Percentiles rank a stretch among this genome's conserved stretches.
phyloP scores from a whole-genome alignment of 2,797 vertebrate species.

The Champsocephalus esox region DNA sequence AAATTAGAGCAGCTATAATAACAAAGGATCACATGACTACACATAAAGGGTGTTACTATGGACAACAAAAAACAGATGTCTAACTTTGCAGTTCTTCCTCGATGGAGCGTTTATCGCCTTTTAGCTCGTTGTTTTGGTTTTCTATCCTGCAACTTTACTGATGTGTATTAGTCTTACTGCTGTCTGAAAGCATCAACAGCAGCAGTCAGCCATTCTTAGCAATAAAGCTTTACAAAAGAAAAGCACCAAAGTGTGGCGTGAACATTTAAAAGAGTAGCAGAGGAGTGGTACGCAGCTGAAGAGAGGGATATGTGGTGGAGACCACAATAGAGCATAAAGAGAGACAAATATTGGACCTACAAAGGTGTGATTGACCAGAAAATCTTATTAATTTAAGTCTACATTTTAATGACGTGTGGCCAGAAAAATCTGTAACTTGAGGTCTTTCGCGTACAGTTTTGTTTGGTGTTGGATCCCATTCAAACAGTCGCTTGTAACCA shows the following conservation, averaged over 20 bases:
- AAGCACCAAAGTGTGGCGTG: no score
- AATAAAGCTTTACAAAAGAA: not conserved
- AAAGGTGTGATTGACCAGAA: no score
- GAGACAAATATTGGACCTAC: not conserved
- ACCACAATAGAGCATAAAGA: not conserved
- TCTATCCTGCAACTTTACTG: not conserved
- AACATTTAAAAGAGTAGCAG: no score
- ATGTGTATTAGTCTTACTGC: not conserved
- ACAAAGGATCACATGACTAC: not conserved
- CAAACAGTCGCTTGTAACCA: not conserved
- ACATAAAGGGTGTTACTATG: not conserved
- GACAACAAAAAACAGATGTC: not conserved
- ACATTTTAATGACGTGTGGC: no score
- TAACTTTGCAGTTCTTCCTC: not conserved
- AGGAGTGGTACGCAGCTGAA: not conserved
- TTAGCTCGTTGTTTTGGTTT: not conserved
- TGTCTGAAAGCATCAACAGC: not conserved
- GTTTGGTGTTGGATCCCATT: not conserved
- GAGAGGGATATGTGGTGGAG: not conserved
- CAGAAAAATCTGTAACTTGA: no score
- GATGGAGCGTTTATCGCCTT: not conserved
- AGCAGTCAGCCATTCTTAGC: not conserved
- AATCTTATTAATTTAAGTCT: no score
- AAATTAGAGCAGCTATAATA: not conserved
- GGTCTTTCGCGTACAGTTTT: not conserved